phyloP scores from a whole-genome alignment of 1,140 invertebrate genomes.

The Drosophila saltans region DNA sequence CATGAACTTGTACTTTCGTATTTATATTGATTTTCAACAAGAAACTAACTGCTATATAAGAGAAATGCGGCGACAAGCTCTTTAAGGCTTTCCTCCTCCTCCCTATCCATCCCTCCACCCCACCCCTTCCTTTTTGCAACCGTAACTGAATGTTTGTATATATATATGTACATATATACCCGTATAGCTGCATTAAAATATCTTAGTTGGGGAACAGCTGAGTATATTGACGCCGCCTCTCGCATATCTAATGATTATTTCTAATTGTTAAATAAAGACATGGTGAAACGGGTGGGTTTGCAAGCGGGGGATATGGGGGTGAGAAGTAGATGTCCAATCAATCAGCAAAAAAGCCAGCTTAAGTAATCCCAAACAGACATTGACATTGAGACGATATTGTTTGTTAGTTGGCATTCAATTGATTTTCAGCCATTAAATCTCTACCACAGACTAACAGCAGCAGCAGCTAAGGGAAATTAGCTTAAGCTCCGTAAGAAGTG shows the following conservation, averaged over 20 bases:
- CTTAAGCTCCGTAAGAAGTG: slow-evolving; percentile 27
- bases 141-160: slow-evolving; percentile 1
- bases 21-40: slow-evolving; percentile 66
- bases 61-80: slow-evolving; percentile 1
- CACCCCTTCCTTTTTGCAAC: neutral
- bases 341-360: slow-evolving; percentile 28
- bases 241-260: slow-evolving; percentile 15
- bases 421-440: slow-evolving; percentile 71
- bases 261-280: neutral
- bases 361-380: slow-evolving; percentile 31
- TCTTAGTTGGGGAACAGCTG: slow-evolving; percentile 13
- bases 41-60: slow-evolving; percentile 6
- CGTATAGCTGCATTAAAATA: neutral
- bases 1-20: slow-evolving; percentile 68
- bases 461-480: slow-evolving; percentile 38
- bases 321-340: slow-evolving; percentile 27
- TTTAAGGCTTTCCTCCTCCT: slow-evolving; percentile 45
- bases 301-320: neutral
- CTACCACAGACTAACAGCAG: neutral
- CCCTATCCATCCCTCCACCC: neutral
- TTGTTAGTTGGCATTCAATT: slow-evolving; percentile 52
- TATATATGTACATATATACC: too few relatives aligned
- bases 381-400: slow-evolving; percentile 29
- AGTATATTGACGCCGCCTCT: slow-evolving; percentile 1
- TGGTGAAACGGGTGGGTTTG: neutral